Base-by-base conservation (phyloP, 2,888 invertebrate species). In the Leucoma salicis region DNA sequence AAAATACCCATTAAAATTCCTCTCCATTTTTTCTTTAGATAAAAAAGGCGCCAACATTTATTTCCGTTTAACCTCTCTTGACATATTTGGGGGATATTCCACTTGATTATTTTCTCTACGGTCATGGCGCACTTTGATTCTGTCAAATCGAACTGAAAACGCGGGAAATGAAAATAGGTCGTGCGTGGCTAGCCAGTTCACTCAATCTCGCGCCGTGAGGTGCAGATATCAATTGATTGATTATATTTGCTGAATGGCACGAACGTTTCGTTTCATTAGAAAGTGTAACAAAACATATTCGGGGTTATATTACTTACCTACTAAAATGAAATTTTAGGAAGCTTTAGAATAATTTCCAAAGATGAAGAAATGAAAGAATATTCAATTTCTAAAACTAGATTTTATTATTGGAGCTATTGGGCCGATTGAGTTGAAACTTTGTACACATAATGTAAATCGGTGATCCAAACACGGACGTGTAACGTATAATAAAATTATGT, bases 141-240 rank as follows among this genome's bases (percentile, higher is more conserved):
- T 42, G 14, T 49, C 46, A 46, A 55, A 54, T 27, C 31, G 45
- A 41, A 48, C 10, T 28, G 34, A 55, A 55, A 46, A 7, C 21
- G 45, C 16, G 27, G 31, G 21, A 8, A n/a, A n/a, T n/a, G 21
- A 21, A 21, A 21, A 21, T 21, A 8, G 21, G 21, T 21, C 21
- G 21, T 8, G 1, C 21, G 21, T 21, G 8, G 8, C 21, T 8
- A 21, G 8, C 8, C 21, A 21, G 8, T 21, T 21, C 21, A 21
- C 6, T 57, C 52, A 47, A 31, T 29, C n/a, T 28, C 60, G 46
- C 46, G 42, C 38, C 48, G 52, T 47, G 33, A 14, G 44, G 40
- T 42, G 32, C 37, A 54, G 66, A 64, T 64, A 62, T 46, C 46
- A 41, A 32, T 48, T 63, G 68, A 66, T 66, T 64, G 66, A 67